These are phyloP conservation scores for Oreortyx pictus DNA, from an alignment of 2,797 vertebrate species.

Conservation along the genomic window DNA sequence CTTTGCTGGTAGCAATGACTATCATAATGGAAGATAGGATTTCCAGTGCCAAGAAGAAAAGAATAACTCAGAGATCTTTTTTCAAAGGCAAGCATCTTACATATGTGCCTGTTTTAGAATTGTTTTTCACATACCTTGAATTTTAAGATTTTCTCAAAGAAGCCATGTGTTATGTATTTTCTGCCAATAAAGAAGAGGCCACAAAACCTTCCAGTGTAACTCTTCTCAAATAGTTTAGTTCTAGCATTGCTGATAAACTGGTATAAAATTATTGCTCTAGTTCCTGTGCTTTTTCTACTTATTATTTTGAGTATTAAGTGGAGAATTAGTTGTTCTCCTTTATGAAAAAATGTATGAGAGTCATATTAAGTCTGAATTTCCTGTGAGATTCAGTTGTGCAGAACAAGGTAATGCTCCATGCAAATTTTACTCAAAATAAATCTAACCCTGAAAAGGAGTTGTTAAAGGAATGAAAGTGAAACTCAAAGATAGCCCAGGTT, in stretches of 20 bases:
- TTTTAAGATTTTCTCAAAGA: constrained; percentile 30
- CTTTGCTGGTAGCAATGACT: constrained; percentile 10
- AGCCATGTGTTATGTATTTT: background rate
- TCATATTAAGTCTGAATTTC: background rate
- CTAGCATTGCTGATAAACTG: background rate
- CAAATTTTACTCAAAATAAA: background rate
- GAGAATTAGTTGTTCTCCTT: background rate
- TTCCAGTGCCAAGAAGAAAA: constrained; percentile 54
- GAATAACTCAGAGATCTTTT: constrained; percentile 23
- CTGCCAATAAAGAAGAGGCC: background rate
- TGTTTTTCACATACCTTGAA: background rate
- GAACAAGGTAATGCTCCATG: background rate
- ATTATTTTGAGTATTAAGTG: background rate
- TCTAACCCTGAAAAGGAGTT: background rate
- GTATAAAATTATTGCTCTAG: background rate
- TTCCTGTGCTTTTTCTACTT: background rate
- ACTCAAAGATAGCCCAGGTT: background rate
- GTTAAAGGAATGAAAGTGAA: background rate
- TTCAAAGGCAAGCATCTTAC: constrained; percentile 36
- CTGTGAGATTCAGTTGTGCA: background rate
- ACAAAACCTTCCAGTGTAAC: background rate
- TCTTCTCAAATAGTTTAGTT: constrained; percentile 17
- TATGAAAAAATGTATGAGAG: background rate
- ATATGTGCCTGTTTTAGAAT: constrained; percentile 41
- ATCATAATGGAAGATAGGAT: constrained; percentile 24